phyloP scores from a whole-genome alignment of 2,113 vertebrate species.

The Hippocampus zosterae region DNA sequence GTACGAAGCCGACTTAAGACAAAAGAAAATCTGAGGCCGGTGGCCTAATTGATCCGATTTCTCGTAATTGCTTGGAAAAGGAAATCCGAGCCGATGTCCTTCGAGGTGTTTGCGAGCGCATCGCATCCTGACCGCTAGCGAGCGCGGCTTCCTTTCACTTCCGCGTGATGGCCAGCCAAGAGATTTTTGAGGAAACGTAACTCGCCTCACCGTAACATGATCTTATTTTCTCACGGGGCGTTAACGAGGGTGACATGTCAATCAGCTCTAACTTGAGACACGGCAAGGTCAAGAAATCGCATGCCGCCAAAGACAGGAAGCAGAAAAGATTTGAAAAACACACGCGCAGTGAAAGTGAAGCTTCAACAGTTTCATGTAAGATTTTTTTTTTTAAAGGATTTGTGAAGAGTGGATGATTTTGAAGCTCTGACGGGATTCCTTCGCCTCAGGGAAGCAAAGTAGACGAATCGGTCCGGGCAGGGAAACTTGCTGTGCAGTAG shows the following conservation, averaged over 20 bases:
- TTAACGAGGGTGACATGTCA: background rate
- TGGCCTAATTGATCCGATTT: background rate
- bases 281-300: background rate
- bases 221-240: background rate
- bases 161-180: background rate
- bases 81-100: conserved; percentile 4
- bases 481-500: background rate
- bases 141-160: background rate
- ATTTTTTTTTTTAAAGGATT: background rate
- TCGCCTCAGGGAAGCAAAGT: background rate
- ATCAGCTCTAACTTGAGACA: background rate
- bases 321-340: background rate
- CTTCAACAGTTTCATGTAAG: background rate
- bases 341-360: background rate
- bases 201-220: too few relatives aligned
- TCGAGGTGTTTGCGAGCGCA: background rate
- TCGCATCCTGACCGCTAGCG: background rate
- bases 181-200: background rate
- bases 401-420: background rate
- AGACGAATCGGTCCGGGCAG: background rate
- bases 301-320: background rate
- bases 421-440: background rate
- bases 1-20: background rate
- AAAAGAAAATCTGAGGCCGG: background rate
- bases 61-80: conserved; percentile 2